Evolutionary conservation across 1,140 invertebrate species (phyloP), one percentile per base, ranked within the genome.

Genomic region (Microplitis demolitor): DNA sequence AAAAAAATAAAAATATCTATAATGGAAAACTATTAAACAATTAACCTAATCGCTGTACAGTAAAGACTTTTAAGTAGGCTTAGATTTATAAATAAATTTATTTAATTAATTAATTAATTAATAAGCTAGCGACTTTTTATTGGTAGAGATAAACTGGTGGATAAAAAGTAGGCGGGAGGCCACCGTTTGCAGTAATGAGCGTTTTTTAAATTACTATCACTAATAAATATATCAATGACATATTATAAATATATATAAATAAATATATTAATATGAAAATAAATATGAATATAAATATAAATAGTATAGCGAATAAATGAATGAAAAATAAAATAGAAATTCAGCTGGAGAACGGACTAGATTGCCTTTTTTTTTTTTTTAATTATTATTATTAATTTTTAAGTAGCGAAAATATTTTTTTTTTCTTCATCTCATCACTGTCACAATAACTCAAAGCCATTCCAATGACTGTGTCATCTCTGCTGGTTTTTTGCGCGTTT

Each of bases 11-110:
- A 73, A 63, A 71, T 63, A 6, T 54, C 3, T 54, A 6, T 6
- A 54, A 53, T 71, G 24, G 24, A 24, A 24, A 24, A 24, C 24
- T 24, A 24, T 24, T 24, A 24, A 24, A 24, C 24, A 24, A 24
- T 24, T 24, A 1, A 24, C 24, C 24, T 24, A 24, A 71, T 66
- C 75, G 73, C 77, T 85, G 83, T 85, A 85, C 82, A 85, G 82
- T 86, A 80, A 82, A 83, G 79, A 79, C 82, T 79, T 79, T 81
- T 14, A 54, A 54, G 16, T 54, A 16, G 13, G 16, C 82, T 79
- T 78, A 76, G 76, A 77, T 82, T 79, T 79, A 45, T 45, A 3
- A 45, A 45, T 45, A 9, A 3, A 45, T 45, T 45, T 6, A 45
- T 45, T 45, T 9, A 45, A 24, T 24, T 45, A 9, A 45, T 39